These are phyloP conservation scores for Pterocles gutturalis DNA, from an alignment of 2,113 vertebrate genomes.

Conservation along the genomic window DNA sequence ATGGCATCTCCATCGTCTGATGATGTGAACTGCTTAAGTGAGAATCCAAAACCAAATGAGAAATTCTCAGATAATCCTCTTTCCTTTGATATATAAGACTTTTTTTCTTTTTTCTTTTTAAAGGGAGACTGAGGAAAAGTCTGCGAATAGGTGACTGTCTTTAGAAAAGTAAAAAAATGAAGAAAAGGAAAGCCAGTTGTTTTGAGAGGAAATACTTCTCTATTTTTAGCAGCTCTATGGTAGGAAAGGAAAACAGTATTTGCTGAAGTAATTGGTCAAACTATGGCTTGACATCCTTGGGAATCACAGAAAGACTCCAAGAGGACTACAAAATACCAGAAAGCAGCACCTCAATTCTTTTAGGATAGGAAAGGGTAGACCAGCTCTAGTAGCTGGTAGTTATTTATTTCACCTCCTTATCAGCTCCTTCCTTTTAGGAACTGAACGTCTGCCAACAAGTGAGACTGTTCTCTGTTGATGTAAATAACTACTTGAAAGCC, in stretches of 20 bases:
- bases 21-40: accelerated
- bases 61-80: not conserved
- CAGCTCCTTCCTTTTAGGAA: not conserved
- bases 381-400: not conserved
- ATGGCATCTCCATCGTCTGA: not conserved
- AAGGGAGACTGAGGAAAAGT: not conserved
- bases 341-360: not conserved
- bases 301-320: not conserved
- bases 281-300: not conserved
- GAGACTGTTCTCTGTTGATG: not conserved
- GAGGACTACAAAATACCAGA: not conserved
- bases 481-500: not conserved
- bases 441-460: not conserved
- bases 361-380: not conserved
- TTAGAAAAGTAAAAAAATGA: not conserved
- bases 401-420: not conserved
- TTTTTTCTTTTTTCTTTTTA: not conserved
- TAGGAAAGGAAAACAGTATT: not conserved
- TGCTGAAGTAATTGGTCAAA: not conserved
- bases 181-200: not conserved
- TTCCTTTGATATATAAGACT: not conserved
- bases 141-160: not conserved
- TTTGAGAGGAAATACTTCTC: not conserved
- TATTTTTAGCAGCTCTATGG: not conserved
- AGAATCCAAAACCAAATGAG: not conserved